These are phyloP conservation scores for Sylvilagus bachmani DNA, from an alignment of 2,113 vertebrate genomes.

Conservation along the genomic window DNA sequence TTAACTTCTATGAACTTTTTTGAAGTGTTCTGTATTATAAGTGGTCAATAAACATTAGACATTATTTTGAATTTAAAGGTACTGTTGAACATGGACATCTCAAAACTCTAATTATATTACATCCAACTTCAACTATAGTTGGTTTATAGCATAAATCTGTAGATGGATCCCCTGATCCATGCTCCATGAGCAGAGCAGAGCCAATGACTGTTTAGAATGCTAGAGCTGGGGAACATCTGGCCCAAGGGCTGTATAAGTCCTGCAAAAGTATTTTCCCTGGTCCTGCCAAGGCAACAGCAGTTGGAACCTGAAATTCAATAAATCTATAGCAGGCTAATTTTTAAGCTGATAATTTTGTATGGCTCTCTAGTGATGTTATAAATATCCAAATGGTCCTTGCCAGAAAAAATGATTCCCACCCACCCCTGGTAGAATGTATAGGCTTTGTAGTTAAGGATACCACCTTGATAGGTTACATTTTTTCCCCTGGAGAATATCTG, in stretches of 20 bases:
- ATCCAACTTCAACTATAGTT: background rate
- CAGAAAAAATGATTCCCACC: too few relatives aligned
- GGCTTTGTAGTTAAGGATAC: background rate
- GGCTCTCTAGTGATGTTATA: too few relatives aligned
- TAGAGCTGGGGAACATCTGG: too few relatives aligned
- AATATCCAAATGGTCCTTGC: too few relatives aligned
- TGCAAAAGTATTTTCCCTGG: too few relatives aligned
- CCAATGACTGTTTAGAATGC: background rate
- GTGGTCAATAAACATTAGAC: background rate
- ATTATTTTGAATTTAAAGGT: conserved; percentile 19
- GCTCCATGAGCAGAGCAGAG: too few relatives aligned
- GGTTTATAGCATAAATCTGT: background rate
- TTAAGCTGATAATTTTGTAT: too few relatives aligned
- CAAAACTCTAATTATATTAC: background rate
- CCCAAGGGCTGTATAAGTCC: too few relatives aligned
- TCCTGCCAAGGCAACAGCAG: too few relatives aligned
- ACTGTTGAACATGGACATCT: background rate
- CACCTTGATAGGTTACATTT: background rate
- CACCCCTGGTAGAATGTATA: background rate
- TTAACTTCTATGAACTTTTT: too few relatives aligned
- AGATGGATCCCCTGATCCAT: fast-evolving
- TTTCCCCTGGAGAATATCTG: background rate
- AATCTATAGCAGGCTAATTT: too few relatives aligned
- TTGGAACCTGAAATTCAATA: too few relatives aligned
- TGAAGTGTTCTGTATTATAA: background rate